A percentile compares a stretch with the other conserved stretches of the same genome.
These are phyloP conservation scores for Ptilonorhynchus violaceus DNA, from an alignment of 2,113 vertebrate species.

Conservation along the genomic window DNA sequence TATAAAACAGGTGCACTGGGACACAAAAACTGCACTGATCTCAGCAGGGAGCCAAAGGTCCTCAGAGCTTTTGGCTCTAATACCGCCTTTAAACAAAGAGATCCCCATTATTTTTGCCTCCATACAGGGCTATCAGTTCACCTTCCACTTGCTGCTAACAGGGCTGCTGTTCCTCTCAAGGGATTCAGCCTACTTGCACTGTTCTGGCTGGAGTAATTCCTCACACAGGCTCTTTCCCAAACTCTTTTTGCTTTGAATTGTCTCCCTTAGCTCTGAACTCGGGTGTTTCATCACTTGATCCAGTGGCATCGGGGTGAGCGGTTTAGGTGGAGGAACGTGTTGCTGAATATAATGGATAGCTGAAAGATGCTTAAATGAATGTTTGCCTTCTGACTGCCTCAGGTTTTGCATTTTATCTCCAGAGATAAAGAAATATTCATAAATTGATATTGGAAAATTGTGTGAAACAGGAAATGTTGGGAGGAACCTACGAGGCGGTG, in stretches of 20 bases:
- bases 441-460: neutral
- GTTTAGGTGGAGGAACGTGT: neutral
- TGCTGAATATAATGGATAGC: neutral
- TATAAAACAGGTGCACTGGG: neutral
- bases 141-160: neutral
- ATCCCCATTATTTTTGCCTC: neutral
- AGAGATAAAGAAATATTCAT: neutral
- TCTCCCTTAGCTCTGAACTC: neutral
- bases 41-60: neutral
- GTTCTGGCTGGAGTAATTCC: neutral
- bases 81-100: neutral
- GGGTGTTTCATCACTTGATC: neutral
- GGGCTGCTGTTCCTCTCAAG: neutral
- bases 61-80: neutral
- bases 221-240: neutral
- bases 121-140: neutral
- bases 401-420: neutral
- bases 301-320: neutral
- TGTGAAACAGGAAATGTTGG: neutral
- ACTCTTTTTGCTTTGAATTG: neutral
- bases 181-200: neutral
- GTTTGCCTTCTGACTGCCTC: neutral
- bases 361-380: neutral
- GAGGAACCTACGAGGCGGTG: neutral
- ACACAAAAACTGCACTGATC: neutral